phyloP scores from a whole-genome alignment of 2,113 vertebrate genomes.

The Pachycephala philippinensis region DNA sequence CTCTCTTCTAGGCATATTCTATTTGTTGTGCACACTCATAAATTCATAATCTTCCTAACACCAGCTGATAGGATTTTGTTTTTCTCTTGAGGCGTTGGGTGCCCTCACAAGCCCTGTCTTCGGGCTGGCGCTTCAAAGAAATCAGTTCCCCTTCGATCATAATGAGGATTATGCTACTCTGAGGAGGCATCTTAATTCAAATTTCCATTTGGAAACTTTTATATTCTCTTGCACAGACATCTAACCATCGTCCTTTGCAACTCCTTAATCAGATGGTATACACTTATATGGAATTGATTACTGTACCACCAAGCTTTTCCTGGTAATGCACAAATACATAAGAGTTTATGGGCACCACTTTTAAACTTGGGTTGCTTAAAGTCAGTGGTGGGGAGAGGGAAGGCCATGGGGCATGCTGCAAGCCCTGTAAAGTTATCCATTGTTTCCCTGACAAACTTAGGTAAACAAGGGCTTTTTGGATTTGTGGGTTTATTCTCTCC shows the following conservation, averaged over 20 bases:
- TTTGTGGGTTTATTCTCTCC: neutral
- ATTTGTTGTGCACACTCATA: neutral
- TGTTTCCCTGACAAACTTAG: neutral
- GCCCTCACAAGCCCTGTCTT: neutral
- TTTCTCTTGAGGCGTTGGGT: neutral
- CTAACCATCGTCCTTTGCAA: neutral
- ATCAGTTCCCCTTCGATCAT: neutral
- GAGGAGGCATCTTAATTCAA: neutral
- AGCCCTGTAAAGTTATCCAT: neutral
- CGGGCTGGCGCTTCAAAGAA: neutral
- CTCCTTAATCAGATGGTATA: neutral
- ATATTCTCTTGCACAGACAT: neutral
- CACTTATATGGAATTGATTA: neutral
- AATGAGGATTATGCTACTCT: neutral
- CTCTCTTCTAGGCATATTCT: neutral
- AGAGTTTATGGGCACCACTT: neutral
- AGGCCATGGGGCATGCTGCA: neutral
- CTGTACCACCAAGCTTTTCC: neutral
- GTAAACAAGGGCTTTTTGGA: neutral
- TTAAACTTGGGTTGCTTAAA: neutral
- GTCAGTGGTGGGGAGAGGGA: neutral
- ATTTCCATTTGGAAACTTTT: neutral
- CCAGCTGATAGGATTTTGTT: neutral
- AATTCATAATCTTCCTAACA: neutral
- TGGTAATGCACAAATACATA: neutral